Base-by-base conservation (phyloP, 1,140 invertebrate species). In the Cyclina sinensis region DNA sequence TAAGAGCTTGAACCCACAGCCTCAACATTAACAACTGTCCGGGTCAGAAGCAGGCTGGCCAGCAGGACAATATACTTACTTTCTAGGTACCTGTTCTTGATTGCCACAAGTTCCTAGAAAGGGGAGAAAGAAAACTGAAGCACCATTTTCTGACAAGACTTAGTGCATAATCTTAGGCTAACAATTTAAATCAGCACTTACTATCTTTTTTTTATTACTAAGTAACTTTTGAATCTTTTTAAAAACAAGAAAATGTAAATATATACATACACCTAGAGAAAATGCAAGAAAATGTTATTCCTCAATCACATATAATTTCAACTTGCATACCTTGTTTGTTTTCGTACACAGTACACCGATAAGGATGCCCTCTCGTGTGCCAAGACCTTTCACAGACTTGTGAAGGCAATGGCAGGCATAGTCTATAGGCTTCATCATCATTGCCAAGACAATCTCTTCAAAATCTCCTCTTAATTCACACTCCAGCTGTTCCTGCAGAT, bases 381-480 rank as follows among this genome's bases (percentile, higher is more conserved):
- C 93, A 0, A 90, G 48, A 30, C 94, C 98, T 39, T 96, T 95
- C 93, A 98, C 97, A 39, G 99, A 98, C 83, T 98, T 97, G 91
- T 98, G 97, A 32, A 99, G 94, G 95, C 98, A 97, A 94, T 97
- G 97, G 11, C 98, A 98, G 94, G 99, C 98, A 96, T 97, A 99
- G 90, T 98, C 97, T 1, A 97, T 97, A 70, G 98, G 96, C 0
- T 98, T 98, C 85, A 97, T 98, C 97, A 99, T 98, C 91, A 99
- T 96, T 0, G 98, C 98, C 37, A 99, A 96, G 7, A 99, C 94
- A 0, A 98, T 95, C 90, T 98, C 97, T 95, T 99, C 98, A 93
- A 99, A 99, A 92, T 98, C 98, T 35, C 98, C 98, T 92, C 97
- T 97, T 5, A 98, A 96, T 95, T 99, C 98, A 84, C 97, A 98